Evolutionary conservation across 1,140 invertebrate species (phyloP).

Genomic region (Armadillidium nasatum): DNA sequence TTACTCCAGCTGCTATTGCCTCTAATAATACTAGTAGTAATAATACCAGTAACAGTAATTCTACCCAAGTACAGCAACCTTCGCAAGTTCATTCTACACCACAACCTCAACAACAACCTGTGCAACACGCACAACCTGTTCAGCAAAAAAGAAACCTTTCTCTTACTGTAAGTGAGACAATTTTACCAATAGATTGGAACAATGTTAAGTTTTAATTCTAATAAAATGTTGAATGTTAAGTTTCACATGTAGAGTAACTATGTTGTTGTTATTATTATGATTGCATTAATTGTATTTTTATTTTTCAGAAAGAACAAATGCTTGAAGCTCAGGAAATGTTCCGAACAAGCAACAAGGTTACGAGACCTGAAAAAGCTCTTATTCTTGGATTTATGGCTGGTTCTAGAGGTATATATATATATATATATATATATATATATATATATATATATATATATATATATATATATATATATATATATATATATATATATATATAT

Average conservation of each 20-base stretch:
- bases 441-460: no score
- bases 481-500: no score
- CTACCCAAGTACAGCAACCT: conserved; percentile 30
- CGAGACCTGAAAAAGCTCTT: conserved; percentile 89
- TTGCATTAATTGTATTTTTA: conserved; percentile 49
- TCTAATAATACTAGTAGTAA: conserved; percentile 25
- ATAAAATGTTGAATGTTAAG: no score
- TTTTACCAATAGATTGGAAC: no score
- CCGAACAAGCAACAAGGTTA: conserved; percentile 88
- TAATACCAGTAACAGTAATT: conserved; percentile 23
- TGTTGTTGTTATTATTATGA: no score
- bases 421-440: no score
- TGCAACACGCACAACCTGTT: conserved; percentile 44
- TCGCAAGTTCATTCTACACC: conserved; percentile 27
- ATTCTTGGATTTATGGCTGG: conserved; percentile 98
- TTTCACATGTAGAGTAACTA: no score
- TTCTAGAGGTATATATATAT: conserved; percentile 64
- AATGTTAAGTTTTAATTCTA: no score
- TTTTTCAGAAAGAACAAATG: conserved; percentile 71
- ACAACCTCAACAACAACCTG: conserved; percentile 28
- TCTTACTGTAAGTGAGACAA: conserved; percentile 62
- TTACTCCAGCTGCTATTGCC: conserved; percentile 34
- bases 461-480: no score
- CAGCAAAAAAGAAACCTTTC: conserved; percentile 61
- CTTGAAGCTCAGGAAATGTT: conserved; percentile 97